phyloP scores from a whole-genome alignment of 2,113 vertebrate genomes.

The Fulmarus glacialis region DNA sequence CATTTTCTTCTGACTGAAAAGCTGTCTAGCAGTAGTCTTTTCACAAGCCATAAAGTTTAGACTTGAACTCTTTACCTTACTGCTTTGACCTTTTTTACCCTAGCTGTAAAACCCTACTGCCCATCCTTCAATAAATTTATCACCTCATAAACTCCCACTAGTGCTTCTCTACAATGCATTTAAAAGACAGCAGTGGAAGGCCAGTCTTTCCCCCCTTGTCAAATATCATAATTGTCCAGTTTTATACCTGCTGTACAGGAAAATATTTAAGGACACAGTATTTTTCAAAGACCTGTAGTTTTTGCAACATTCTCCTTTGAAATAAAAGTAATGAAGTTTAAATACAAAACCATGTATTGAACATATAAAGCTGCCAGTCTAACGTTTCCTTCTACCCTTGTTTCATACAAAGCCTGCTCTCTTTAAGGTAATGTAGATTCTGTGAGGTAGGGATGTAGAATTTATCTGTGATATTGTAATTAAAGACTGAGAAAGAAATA shows the following conservation, averaged over 20 bases:
- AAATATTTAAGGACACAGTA: neutral
- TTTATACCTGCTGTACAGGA: neutral
- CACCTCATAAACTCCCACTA: slow-evolving; percentile 76
- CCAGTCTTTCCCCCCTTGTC: neutral
- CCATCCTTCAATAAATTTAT: slow-evolving; percentile 80
- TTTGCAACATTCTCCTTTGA: neutral
- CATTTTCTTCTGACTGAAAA: neutral
- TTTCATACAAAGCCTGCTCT: neutral
- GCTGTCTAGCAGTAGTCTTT: slow-evolving; percentile 72
- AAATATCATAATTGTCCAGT: neutral
- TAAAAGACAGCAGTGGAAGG: neutral
- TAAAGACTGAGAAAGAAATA: neutral
- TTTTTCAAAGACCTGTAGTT: neutral
- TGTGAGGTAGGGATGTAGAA: neutral
- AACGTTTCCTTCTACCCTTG: neutral
- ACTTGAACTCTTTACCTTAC: slow-evolving; percentile 81
- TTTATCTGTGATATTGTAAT: neutral
- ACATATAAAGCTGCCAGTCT: neutral
- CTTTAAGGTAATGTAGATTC: neutral
- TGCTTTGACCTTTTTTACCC: slow-evolving; percentile 73
- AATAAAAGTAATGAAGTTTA: neutral
- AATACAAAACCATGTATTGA: neutral
- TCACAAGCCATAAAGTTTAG: slow-evolving; percentile 80
- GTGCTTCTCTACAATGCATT: slow-evolving; percentile 19
- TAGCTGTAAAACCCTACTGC: slow-evolving; percentile 74